Percentiles rank a stretch among this genome's conserved stretches.
These are phyloP conservation scores for Dexiosoma caninum DNA, from an alignment of 2,888 invertebrate species.

Conservation along the genomic window DNA sequence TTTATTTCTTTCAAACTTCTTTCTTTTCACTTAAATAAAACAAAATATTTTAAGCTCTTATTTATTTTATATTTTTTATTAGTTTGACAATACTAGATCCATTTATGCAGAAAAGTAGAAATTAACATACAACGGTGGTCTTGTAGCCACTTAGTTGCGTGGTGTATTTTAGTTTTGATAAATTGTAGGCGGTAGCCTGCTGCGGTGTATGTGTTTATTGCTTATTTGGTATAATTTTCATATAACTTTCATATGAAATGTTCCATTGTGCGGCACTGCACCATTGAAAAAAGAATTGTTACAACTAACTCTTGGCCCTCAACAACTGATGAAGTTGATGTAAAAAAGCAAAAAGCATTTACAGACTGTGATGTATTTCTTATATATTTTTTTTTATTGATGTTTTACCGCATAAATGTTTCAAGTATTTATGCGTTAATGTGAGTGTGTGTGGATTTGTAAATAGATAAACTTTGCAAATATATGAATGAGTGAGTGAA, in stretches of 20 bases:
- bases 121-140: no score
- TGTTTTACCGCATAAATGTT: constrained; percentile 56
- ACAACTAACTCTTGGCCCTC: background rate
- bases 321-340: background rate
- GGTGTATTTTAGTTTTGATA: no score
- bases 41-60: no score
- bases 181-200: no score
- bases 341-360: constrained; percentile 22
- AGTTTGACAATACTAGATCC: no score
- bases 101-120: no score
- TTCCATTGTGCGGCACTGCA: background rate
- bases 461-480: background rate
- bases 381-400: constrained; percentile 6
- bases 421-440: constrained; percentile 44
- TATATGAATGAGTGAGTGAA: constrained; percentile 45
- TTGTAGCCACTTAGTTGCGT: no score
- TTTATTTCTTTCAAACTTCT: no score
- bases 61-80: no score
- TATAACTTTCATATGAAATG: background rate
- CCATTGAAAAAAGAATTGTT: background rate
- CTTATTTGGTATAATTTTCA: no score
- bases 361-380: background rate
- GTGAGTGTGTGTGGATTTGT: background rate
- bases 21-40: no score
- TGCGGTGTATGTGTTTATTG: no score